phyloP scores from a whole-genome alignment of 2,113 vertebrate species.

The Pygoscelis antarcticus region DNA sequence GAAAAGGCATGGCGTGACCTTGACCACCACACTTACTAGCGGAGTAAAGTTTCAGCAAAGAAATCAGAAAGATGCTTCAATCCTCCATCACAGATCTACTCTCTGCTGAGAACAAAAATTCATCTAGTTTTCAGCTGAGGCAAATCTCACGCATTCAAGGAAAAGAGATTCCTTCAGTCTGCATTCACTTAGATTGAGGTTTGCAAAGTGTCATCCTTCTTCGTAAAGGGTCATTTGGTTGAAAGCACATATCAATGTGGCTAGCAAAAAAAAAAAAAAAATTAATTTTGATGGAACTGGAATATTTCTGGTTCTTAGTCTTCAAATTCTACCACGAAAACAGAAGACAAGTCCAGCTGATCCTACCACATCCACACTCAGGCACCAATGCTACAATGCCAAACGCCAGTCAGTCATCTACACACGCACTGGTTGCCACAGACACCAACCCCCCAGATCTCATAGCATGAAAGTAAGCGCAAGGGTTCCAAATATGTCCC shows the following conservation, averaged over 20 bases:
- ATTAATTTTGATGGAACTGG: neutral
- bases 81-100: neutral
- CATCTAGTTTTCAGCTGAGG: neutral
- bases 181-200: neutral
- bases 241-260: neutral
- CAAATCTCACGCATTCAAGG: neutral
- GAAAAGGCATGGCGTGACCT: neutral
- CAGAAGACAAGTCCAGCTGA: neutral
- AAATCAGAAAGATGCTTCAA: neutral
- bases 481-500: neutral
- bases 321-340: neutral
- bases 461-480: rapidly evolving
- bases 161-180: neutral
- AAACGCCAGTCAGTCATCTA: neutral
- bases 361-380: neutral
- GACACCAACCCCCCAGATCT: neutral
- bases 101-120: neutral
- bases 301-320: neutral
- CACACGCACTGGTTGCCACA: neutral
- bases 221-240: neutral
- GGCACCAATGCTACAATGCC: neutral
- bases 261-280: neutral
- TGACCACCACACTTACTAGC: neutral
- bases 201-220: neutral
- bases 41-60: neutral